Evolutionary conservation across 1,140 invertebrate genomes (phyloP), one percentile per base, ranked within the genome.

Genomic region (Eciton burchellii): DNA sequence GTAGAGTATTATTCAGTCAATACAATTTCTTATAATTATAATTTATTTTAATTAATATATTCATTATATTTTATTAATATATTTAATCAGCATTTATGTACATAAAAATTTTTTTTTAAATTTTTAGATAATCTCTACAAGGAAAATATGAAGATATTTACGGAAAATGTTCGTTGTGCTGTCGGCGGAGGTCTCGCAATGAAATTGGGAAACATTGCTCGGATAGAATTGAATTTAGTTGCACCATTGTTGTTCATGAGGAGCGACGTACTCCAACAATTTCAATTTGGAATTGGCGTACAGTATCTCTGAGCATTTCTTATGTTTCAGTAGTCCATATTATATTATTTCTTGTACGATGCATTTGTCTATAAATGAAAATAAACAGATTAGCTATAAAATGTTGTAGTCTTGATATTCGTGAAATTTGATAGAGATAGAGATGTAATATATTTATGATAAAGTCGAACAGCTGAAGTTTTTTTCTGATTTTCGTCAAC

Each of bases 161-260:
- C 89, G 4, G 90, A 94, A 56, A 94, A 95, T 73, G 90, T 95
- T 14, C 93, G 97, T 47, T 93, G 96, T 76, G 94, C 97, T 1
- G 95, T 95, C 86, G 97, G 97, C 19, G 91, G 96, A 24, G 98
- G 97, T 41, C 92, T 98, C n/a, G 97, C 96, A 5, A 93, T 98
- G 83, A 95, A 96, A 84, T 90, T 99, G 14, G 97, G 96, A 4
- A 95, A 96, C 60, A 94, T 96, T 57, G 98, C 97, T 14, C 94
- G 98, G 73, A 92, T 98, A 19, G 98, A 99, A 94, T 94, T 99
- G 9, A 99, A 98, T 76, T 76, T 94, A 73, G 73, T 92, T 41
- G 74, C 88, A 56, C 93, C 93, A 35, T 56, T 93, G 14, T 82
- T 88, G 26, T 92, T 90, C 41, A 24, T 84, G 24, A 91, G 90